These are phyloP conservation scores for Montifringilla adamsi DNA, from an alignment of 2,113 vertebrate species.

Conservation along the genomic window DNA sequence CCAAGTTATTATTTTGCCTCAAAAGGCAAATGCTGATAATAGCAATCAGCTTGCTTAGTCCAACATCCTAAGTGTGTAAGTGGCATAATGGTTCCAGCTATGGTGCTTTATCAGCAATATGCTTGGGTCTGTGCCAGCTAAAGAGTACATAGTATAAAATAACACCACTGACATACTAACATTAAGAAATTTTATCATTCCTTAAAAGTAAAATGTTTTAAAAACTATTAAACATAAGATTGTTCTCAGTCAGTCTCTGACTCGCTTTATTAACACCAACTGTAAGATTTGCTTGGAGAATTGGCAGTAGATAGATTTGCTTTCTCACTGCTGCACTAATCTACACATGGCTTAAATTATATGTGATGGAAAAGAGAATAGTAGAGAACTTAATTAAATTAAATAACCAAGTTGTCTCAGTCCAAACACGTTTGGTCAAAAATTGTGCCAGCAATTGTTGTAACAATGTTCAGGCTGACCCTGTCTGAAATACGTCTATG, in stretches of 20 bases:
- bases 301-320: not conserved
- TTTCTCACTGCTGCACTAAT: slow-evolving; percentile 12
- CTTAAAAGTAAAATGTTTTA: not conserved
- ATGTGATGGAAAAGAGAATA: not conserved
- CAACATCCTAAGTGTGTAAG: not conserved
- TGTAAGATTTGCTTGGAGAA: slow-evolving; percentile 6
- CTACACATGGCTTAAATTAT: not conserved
- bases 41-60: not conserved
- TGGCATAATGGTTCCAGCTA: not conserved
- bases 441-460: not conserved
- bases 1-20: not conserved
- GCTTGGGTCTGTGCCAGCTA: not conserved
- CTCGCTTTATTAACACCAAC: not conserved
- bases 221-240: not conserved
- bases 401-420: slow-evolving; percentile 5
- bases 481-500: not conserved
- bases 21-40: slow-evolving; percentile 7
- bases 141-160: not conserved
- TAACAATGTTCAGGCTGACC: not conserved
- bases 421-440: slow-evolving; percentile 15
- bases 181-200: not conserved
- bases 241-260: not conserved
- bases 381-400: slow-evolving; percentile 43
- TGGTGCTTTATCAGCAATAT: slow-evolving; percentile 12
- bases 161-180: not conserved